A percentile compares a stretch with the other conserved stretches of the same genome.
These are phyloP conservation scores for Hormaphis cornu DNA, from an alignment of 1,140 invertebrate genomes.

Conservation along the genomic window DNA sequence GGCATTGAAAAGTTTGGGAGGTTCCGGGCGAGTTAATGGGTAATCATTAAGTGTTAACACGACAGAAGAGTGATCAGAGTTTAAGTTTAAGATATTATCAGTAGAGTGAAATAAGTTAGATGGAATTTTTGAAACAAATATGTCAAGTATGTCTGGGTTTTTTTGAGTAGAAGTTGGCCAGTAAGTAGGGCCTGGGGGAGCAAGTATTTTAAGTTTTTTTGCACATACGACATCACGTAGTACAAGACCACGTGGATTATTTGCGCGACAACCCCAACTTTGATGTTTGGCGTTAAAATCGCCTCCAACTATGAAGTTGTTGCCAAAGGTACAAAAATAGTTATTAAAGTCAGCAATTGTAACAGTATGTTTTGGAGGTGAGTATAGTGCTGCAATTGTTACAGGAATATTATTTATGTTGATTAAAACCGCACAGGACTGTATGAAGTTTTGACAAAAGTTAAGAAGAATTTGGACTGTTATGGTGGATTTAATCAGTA, in stretches of 20 bases:
- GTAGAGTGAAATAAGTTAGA: not conserved
- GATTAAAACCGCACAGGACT: not conserved
- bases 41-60: not conserved
- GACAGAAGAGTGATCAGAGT: not conserved
- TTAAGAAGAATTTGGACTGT: not conserved
- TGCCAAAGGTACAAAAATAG: not conserved
- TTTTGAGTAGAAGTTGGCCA: no score
- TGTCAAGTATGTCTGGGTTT: no score
- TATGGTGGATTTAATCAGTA: not conserved
- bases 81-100: not conserved
- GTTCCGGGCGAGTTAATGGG: not conserved
- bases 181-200: no score
- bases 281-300: not conserved
- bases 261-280: no score
- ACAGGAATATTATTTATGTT: not conserved
- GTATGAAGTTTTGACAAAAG: not conserved
- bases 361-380: not conserved
- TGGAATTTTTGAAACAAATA: not conserved
- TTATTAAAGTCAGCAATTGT: not conserved
- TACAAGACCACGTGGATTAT: no score
- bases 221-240: no score
- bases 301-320: not conserved
- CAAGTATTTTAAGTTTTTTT: no score
- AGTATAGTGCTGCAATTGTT: not conserved
- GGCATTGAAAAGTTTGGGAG: not conserved